Evolutionary conservation across 2,888 invertebrate genomes (phyloP), one percentile per base, ranked within the genome.

Genomic region (Amblyjoppa proteus): DNA sequence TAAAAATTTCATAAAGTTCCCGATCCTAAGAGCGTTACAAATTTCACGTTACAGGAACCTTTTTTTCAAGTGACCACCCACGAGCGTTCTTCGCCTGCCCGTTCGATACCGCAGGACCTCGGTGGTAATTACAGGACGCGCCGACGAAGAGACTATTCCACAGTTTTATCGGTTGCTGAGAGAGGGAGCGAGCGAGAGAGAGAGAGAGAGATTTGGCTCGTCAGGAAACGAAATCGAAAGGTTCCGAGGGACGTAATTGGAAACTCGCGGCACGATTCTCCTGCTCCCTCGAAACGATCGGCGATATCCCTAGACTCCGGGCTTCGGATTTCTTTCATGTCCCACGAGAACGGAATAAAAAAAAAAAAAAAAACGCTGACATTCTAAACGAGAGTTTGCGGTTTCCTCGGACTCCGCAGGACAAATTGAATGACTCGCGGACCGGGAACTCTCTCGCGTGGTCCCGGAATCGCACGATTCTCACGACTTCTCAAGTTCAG

Each of bases 211-310:
- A 41, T 1, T 11, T 49, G 16, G 25, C n/a, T 51, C 31, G 74
- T 73, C 84, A 78, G 84, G 81, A 81, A 85, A 70, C 77, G 74
- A 81, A 81, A 81, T 77, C 84, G 84, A 81, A 81, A 73, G 73
- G 25, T 77, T 84, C 73, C 77, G 38, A 64, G 53, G 28, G 49
- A 64, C 64, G 74, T 74, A 81, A 84, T 84, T 84, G 81, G 77
- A 73, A 81, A 81, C 49, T 38, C 64, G 64, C 20, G 51, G 77
- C 56, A 38, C 53, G 53, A 53, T 77, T 68, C 28, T 68, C 28
- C 68, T 41, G 64, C 28, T 68, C 58, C 56, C 74, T 69, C 28
- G 73, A 75, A 70, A 74, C 20, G 69, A 69, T 70, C 69, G 78
- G 38, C 38, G 28, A 73, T 70, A 79, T 79, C 64, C 79, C 49